These are phyloP conservation scores for Melinaea menophilus DNA, from an alignment of 2,888 invertebrate species.

Conservation along the genomic window DNA sequence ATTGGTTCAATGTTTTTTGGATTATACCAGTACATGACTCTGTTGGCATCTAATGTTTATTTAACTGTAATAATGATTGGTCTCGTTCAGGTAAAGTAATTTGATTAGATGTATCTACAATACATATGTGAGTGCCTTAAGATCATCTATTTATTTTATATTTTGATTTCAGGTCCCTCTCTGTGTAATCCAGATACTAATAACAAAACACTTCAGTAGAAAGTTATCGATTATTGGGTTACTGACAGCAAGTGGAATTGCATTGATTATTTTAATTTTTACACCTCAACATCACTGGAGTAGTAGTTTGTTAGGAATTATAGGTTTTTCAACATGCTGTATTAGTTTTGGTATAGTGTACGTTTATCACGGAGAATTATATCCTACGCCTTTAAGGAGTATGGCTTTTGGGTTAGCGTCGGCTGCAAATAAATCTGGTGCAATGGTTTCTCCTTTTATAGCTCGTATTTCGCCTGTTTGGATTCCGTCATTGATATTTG, in stretches of 20 bases:
- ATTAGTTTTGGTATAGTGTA: slow-evolving; percentile 41
- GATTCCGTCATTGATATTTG: slow-evolving; percentile 50
- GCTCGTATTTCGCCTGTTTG: slow-evolving; percentile 46
- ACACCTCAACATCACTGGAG: slow-evolving; percentile 39
- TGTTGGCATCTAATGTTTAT: slow-evolving; percentile 45
- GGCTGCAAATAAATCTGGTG: slow-evolving; percentile 48
- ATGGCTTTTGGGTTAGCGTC: slow-evolving; percentile 50
- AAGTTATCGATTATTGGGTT: slow-evolving; percentile 37
- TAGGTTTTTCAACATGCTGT: slow-evolving; percentile 38
- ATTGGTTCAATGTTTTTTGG: slow-evolving; percentile 49
- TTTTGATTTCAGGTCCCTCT: slow-evolving; percentile 46
- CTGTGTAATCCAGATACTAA: slow-evolving; percentile 36
- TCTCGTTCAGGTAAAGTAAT: slow-evolving; percentile 45
- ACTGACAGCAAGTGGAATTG: slow-evolving; percentile 33
- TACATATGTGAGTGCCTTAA: neutral
- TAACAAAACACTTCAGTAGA: slow-evolving; percentile 45
- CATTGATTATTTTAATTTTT: slow-evolving; percentile 43
- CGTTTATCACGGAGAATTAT: slow-evolving; percentile 50
- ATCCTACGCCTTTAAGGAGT: slow-evolving; percentile 53
- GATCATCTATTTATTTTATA: slow-evolving; percentile 3
- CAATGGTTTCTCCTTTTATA: slow-evolving; percentile 52
- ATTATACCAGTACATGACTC: slow-evolving; percentile 47
- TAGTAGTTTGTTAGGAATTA: slow-evolving; percentile 38
- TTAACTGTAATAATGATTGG: slow-evolving; percentile 44
- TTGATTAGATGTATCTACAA: neutral